A percentile compares a stretch with the other conserved stretches of the same genome.
Conservation (phyloP, 2,888 invertebrate species). For the Phrixothrix hirtus region DNA sequence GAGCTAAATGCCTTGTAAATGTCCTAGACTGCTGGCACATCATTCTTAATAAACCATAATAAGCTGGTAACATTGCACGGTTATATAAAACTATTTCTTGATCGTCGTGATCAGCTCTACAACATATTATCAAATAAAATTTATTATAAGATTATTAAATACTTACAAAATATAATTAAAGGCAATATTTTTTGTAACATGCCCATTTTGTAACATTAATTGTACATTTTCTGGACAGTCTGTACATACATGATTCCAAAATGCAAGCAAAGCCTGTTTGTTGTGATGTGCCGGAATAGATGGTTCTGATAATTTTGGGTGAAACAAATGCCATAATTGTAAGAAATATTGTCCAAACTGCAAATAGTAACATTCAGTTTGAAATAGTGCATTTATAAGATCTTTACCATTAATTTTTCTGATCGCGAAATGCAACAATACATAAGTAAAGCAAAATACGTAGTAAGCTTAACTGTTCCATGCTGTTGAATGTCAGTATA, state of each 20-base stretch:
- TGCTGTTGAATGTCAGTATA: slow-evolving; percentile 86
- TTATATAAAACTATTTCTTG: slow-evolving; percentile 94
- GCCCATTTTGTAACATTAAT: slow-evolving; percentile 82
- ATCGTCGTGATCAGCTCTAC: slow-evolving; percentile 93
- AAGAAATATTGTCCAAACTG: slow-evolving; percentile 92
- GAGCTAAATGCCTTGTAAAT: slow-evolving; percentile 84
- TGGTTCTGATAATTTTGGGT: slow-evolving; percentile 92
- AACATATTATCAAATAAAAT: slow-evolving; percentile 37
- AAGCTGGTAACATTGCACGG: slow-evolving; percentile 90
- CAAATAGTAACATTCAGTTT: too few species aligned
- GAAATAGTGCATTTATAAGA: neutral
- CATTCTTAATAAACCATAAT: slow-evolving; percentile 85
- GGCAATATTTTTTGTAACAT: slow-evolving; percentile 91
- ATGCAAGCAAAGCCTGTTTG: slow-evolving; percentile 88
- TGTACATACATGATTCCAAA: slow-evolving; percentile 91
- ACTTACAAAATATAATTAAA: slow-evolving; percentile 95
- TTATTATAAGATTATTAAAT: neutral
- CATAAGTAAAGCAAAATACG: slow-evolving; percentile 89
- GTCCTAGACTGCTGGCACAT: slow-evolving; percentile 87
- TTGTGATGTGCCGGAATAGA: slow-evolving; percentile 94
- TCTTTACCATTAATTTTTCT: slow-evolving; percentile 87
- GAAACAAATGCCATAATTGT: slow-evolving; percentile 92
- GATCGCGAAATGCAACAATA: slow-evolving; percentile 89
- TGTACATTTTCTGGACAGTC: slow-evolving; percentile 94
- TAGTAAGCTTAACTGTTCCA: slow-evolving; percentile 88